These are phyloP conservation scores for Seriola rivoliana DNA, from an alignment of 2,113 vertebrate genomes.

Conservation along the genomic window DNA sequence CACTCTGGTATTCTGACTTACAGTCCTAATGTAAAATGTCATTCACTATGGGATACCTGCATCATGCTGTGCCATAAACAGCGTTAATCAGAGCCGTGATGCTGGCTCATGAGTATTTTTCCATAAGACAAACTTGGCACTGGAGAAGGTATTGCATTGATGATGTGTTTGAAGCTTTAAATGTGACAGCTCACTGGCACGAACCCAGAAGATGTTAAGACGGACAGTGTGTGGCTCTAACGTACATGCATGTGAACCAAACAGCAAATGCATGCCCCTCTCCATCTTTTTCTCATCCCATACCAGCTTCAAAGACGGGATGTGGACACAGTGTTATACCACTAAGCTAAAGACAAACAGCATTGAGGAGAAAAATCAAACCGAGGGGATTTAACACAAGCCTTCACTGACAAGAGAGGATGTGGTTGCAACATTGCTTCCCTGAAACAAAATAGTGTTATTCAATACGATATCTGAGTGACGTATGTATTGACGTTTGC, in stretches of 20 bases:
- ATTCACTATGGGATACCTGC: conserved; percentile 54
- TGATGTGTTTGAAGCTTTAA: conserved; percentile 46
- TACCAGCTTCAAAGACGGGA: conserved; percentile 57
- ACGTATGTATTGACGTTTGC: conserved; percentile 15
- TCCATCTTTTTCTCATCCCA: not conserved
- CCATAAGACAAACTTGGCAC: conserved; percentile 51
- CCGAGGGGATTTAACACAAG: conserved; percentile 35
- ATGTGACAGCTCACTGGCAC: conserved; percentile 35
- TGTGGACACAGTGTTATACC: conserved; percentile 59
- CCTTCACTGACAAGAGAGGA: conserved; percentile 24
- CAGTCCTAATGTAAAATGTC: conserved; percentile 39
- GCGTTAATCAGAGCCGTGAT: conserved; percentile 52
- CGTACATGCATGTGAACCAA: conserved; percentile 12
- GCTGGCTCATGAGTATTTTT: conserved; percentile 36
- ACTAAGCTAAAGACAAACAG: conserved; percentile 56
- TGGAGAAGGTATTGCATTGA: conserved; percentile 12
- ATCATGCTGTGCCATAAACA: conserved; percentile 55
- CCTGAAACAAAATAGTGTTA: conserved; percentile 36
- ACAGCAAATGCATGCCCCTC: not conserved
- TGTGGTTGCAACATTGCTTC: conserved; percentile 40
- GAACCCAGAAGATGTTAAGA: conserved; percentile 21
- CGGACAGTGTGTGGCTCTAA: conserved; percentile 25
- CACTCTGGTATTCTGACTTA: conserved; percentile 21
- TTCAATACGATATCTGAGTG: conserved; percentile 26
- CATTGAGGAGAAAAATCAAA: conserved; percentile 39